Base-by-base conservation (phyloP, 2,797 vertebrate species). In the Darevskia mixta region DNA sequence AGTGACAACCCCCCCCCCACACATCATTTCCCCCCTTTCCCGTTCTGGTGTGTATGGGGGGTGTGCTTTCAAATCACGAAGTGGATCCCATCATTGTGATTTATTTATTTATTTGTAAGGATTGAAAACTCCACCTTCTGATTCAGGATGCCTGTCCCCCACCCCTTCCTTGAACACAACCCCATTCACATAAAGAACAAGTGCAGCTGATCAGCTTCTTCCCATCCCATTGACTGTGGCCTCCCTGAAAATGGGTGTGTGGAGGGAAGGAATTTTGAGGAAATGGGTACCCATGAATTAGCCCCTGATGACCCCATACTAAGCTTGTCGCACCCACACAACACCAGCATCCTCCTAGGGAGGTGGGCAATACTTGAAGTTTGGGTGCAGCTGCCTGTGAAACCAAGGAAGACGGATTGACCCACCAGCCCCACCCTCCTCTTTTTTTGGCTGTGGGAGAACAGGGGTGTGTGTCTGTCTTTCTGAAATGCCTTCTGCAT, bases 61-160 rank as follows among this genome's bases (percentile, higher is more conserved):
- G 41, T 25, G 1, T 15, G 55, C 32, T 75, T 35, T 82, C 27
- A 23, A 17, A 38, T 17, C 18, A 3, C 2, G 4, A 25, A 27
- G 4, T 17, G 4, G 3, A 64, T 11, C 61, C 61, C 41, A 9
- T 4, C 4, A 8, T 73, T 66, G 8, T 35, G 58, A n/a, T 45
- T 58, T 82, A n/a, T 72, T 27, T 80, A 79, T 85, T 88, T 75
- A 76, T 85, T 66, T 85, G n/a, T 23, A 75, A 35, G 32, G n/a
- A 13, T 20, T 1, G 7, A 2, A 64, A n/a, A 8, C 25, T n/a
- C 25, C 41, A 20, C 17, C 17, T 18, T 18, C 78, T 25, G 20
- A 13, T 55, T 83, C 43, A 23, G 17, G 25, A 18, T 10, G 4
- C 1, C 23, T 32, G 9, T 3, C 49, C 5, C 20, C 18, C 25